Base-by-base conservation (phyloP, 2,113 vertebrate species). In the Chinchilla lanigera region DNA sequence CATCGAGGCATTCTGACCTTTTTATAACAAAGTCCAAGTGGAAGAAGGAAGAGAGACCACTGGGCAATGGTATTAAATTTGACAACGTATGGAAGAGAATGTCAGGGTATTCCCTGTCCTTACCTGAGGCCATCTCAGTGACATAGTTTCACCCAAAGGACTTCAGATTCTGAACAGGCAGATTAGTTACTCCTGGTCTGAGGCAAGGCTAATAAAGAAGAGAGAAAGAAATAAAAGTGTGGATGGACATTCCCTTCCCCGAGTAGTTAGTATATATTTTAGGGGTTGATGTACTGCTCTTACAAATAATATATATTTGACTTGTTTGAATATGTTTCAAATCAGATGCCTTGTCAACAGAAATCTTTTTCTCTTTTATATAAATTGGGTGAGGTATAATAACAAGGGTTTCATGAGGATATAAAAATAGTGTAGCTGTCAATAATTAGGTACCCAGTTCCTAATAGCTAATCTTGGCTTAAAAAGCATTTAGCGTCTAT, bases 291-390 rank as follows among this genome's bases (percentile, higher is more conserved):
- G 26, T 7, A 28, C 8, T n/a, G 20, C 60, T 26, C 60, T 61
- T 22, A 26, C 60, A 26, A 8, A 26, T 78, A 38, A 41, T 33
- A 41, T 30, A 19, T 61, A 35, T 41, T 92, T 83, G 47, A 56
- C n/a, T 63, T 81, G 4, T 80, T 92, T 95, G 56, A 22, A 81
- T 94, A 90, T 52, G 35, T 28, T 97, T 90, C 58, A 89, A 54
- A 35, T 89, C 24, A 73, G 1, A 47, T 82, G 11, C 38, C 41
- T 78, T 84, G 24, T 87, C 63, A 58, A 67, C 26, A 71, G 73
- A 94, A 67, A 86, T 10, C 71, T 78, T 67, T 50, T 92, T 90
- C 20, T 88, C 12, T 93, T 82, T 47, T 22, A 60, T 9, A 38
- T 69, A 83, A 92, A 87, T 86, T 83, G 92, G 54, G 10, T 38